Percentiles rank a stretch among this genome's conserved stretches.
Conservation (phyloP, 92 coral and sea anemone species). For the Bergia puertoricense region DNA sequence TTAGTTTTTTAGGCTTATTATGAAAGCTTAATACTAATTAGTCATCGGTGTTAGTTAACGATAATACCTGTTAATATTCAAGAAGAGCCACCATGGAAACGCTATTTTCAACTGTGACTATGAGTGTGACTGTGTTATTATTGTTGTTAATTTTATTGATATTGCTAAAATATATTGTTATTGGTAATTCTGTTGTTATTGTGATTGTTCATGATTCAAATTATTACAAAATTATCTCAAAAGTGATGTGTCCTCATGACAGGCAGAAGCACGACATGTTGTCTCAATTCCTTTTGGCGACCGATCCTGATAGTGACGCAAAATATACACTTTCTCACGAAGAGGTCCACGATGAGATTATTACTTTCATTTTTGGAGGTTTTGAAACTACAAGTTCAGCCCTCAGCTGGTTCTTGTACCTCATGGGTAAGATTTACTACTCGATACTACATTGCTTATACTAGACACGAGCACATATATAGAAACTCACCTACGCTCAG, state of each 20-base stretch:
- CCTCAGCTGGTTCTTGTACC: constrained; percentile 63
- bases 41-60: too few relatives aligned
- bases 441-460: neutral
- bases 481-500: too few relatives aligned
- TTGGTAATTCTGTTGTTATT: neutral
- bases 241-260: neutral
- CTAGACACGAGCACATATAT: neutral
- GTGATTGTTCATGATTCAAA: neutral
- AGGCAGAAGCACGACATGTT: constrained; percentile 45
- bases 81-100: too few relatives aligned
- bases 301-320: constrained; percentile 47
- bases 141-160: too few relatives aligned
- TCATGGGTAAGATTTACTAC: constrained; percentile 39
- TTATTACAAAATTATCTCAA: too few relatives aligned
- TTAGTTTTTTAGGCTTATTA: too few relatives aligned
- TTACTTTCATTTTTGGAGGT: constrained; percentile 62
- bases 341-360: constrained; percentile 64
- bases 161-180: too few relatives aligned
- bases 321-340: constrained; percentile 46
- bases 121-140: too few relatives aligned
- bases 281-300: constrained; percentile 51
- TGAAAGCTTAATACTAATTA: too few relatives aligned
- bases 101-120: too few relatives aligned
- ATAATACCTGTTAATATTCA: too few relatives aligned
- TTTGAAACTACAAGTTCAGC: constrained; percentile 60